phyloP scores from a whole-genome alignment of 2,113 vertebrate species.

The Callorhinus ursinus region DNA sequence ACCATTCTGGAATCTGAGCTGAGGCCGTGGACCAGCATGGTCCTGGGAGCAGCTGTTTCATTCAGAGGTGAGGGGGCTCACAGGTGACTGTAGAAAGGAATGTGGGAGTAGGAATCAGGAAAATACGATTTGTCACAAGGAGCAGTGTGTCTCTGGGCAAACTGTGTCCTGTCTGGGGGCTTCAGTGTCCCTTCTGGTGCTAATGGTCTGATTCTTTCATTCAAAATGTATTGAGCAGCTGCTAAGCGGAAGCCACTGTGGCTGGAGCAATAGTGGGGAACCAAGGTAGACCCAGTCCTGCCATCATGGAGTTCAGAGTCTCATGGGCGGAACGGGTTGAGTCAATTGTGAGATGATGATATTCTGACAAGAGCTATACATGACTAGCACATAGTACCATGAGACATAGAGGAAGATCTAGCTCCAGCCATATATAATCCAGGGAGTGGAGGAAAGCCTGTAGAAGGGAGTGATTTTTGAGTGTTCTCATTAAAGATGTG shows the following conservation, averaged over 20 bases:
- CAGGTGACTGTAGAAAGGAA: background rate
- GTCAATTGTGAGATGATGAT: background rate
- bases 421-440: fast-evolving
- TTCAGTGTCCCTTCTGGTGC: background rate
- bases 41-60: background rate
- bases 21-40: background rate
- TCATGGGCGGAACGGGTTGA: background rate
- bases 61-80: background rate
- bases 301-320: fast-evolving
- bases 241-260: background rate
- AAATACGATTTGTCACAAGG: background rate
- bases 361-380: background rate
- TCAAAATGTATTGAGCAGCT: background rate
- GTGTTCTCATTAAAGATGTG: background rate
- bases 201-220: background rate
- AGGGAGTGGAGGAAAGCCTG: background rate
- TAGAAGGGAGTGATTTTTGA: background rate
- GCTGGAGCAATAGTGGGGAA: background rate
- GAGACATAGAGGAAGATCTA: background rate
- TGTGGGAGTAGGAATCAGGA: background rate
- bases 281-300: background rate
- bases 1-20: background rate
- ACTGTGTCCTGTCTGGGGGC: background rate
- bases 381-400: background rate
- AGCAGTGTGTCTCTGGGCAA: background rate